Evolutionary conservation across 2,888 invertebrate species (phyloP), one percentile per base, ranked within the genome.

Genomic region (Tachina grossa): DNA sequence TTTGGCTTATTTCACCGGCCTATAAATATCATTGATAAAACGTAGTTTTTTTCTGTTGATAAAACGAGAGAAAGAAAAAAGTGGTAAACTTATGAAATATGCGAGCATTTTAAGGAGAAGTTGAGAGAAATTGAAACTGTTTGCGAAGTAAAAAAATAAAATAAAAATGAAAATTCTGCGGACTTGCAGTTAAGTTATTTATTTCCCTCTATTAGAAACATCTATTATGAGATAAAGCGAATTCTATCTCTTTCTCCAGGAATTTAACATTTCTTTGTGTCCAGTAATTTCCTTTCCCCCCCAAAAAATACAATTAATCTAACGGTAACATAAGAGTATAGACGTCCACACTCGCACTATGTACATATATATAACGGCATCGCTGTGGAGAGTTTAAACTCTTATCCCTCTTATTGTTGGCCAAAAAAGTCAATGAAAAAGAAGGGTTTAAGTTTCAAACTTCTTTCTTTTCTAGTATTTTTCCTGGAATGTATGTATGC

Each of bases 311-410:
- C 13, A 16, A 9, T n/a, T 22, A 59, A 49, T 59, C 59, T 78
- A 78, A 78, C 68, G 68, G 77, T 78, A 68, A 43, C 39, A 4
- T 22, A 31, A 31, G 31, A 31, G 31, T 31, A 45, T 45, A 0
- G 11, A 57, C 45, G 31, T 22, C 39, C 10, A 16, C n/a, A 65
- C 16, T 43, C 16, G 16, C 9, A 6, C 16, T 14, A 19, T n/a
- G n/a, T n/a, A n/a, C n/a, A n/a, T n/a, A n/a, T 14, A 39, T 79
- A 39, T 79, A 79, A 72, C 79, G 55, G 79, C n/a, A 72, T 45
- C 41, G 31, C 6, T 31, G 31, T 31, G 31, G 31, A 63, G 53
- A 71, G 51, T 47, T 71, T 31, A 31, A 5, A 31, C 5, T 31
- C 31, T 6, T 71, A 63, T 63, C 43, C 47, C n/a, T 16, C 59